Percentiles rank a stretch among this genome's conserved stretches.
These are phyloP conservation scores for Rhinella marina DNA, from an alignment of 2,797 vertebrate species.

Conservation along the genomic window DNA sequence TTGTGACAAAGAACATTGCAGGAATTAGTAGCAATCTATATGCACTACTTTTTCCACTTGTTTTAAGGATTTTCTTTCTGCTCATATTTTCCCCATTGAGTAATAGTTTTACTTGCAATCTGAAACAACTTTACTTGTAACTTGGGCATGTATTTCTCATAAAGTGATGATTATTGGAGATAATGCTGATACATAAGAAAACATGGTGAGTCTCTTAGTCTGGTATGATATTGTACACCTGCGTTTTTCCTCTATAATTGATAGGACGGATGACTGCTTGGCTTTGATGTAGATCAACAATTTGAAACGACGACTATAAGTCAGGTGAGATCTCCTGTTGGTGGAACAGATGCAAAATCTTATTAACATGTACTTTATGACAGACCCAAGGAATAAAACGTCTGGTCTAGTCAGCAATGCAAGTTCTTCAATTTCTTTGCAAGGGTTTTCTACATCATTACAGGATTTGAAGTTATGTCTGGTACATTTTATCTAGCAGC, in stretches of 20 bases:
- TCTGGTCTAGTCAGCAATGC: not conserved
- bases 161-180: constrained; percentile 9
- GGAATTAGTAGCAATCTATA: not conserved
- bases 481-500: not conserved
- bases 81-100: not conserved
- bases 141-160: constrained; percentile 6
- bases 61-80: not conserved
- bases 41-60: not conserved
- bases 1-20: not conserved
- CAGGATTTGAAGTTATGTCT: not conserved
- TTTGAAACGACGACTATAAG: not conserved
- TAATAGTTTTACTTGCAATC: not conserved
- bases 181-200: constrained; percentile 26
- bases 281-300: constrained; percentile 1
- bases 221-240: not conserved
- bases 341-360: not conserved
- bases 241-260: constrained; percentile 13
- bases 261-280: not conserved
- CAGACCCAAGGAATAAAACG: constrained; percentile 1
- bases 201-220: not conserved
- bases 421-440: not conserved
- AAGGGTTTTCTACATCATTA: not conserved
- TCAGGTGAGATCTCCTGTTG: not conserved
- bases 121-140: constrained; percentile 8
- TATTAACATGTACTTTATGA: constrained; percentile 5